Conservation (phyloP, 1,140 invertebrate genomes). For the Coptotermes formosanus region DNA sequence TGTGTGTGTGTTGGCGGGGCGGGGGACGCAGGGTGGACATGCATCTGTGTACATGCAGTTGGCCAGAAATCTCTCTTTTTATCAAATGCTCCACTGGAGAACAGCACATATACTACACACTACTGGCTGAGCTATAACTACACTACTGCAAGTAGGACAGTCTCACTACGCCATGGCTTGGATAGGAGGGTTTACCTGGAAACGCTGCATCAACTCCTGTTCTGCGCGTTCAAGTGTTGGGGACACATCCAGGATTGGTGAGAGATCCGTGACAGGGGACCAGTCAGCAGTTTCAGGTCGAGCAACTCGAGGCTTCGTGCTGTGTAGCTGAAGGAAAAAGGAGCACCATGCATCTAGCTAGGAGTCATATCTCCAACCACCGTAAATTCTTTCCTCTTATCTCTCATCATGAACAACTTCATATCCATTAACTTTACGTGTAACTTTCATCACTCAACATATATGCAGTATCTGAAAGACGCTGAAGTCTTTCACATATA, state of each 20-base stretch:
- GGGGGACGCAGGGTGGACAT: too few species aligned
- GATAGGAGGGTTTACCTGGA: conserved; percentile 34
- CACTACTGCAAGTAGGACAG: background rate
- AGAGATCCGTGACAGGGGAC: conserved; percentile 53
- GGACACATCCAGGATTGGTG: conserved; percentile 54
- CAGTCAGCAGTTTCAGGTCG: conserved; percentile 47
- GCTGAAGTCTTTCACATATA: too few species aligned
- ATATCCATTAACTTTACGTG: too few species aligned
- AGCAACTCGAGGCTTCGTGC: conserved; percentile 44
- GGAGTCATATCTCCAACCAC: conserved; percentile 13
- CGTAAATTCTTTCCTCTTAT: conserved; percentile 6
- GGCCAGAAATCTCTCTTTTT: background rate
- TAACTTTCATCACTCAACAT: too few species aligned
- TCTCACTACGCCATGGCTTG: background rate
- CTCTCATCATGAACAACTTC: background rate
- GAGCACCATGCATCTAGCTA: conserved; percentile 29
- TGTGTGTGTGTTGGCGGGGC: too few species aligned
- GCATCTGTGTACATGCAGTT: background rate
- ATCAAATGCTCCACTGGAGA: background rate
- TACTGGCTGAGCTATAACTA: background rate
- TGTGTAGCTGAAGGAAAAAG: conserved; percentile 31
- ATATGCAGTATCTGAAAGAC: too few species aligned
- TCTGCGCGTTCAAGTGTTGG: conserved; percentile 53
- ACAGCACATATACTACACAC: background rate
- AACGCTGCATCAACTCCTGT: conserved; percentile 48